A percentile compares a stretch with the other conserved stretches of the same genome.
These are phyloP conservation scores for Oryzias curvinotus DNA, from an alignment of 2,113 vertebrate species.

Conservation along the genomic window DNA sequence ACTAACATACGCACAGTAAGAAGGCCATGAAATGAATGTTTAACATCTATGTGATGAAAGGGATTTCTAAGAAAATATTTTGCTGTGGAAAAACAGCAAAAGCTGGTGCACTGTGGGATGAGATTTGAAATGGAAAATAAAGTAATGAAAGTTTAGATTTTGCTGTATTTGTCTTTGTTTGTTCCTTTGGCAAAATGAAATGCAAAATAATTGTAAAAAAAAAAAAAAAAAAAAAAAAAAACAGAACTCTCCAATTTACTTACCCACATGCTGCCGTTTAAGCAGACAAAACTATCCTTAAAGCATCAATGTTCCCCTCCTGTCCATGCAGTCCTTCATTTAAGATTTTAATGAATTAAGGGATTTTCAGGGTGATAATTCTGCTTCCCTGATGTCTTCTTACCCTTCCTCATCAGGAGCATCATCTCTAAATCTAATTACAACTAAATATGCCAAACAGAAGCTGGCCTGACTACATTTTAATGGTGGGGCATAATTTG, in stretches of 20 bases:
- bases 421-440: conserved; percentile 56
- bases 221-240: neutral
- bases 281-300: neutral
- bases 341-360: conserved; percentile 2
- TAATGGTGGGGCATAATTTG: conserved; percentile 57
- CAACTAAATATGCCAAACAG: conserved; percentile 44
- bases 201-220: too few relatives aligned
- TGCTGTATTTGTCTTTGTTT: neutral
- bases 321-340: neutral
- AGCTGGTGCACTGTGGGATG: too few relatives aligned
- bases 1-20: conserved; percentile 60
- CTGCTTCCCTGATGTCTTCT: conserved; percentile 1
- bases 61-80: too few relatives aligned
- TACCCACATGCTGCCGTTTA: too few relatives aligned
- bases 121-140: too few relatives aligned
- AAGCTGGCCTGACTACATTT: conserved; percentile 54
- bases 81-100: too few relatives aligned
- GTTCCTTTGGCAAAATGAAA: neutral
- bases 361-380: conserved; percentile 11
- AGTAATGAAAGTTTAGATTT: too few relatives aligned
- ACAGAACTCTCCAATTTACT: too few relatives aligned
- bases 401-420: conserved; percentile 13
- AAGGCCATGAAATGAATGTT: conserved; percentile 60
- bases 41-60: neutral
- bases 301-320: neutral